Conservation (phyloP, 2,113 vertebrate species). For the Ophiodon elongatus region DNA sequence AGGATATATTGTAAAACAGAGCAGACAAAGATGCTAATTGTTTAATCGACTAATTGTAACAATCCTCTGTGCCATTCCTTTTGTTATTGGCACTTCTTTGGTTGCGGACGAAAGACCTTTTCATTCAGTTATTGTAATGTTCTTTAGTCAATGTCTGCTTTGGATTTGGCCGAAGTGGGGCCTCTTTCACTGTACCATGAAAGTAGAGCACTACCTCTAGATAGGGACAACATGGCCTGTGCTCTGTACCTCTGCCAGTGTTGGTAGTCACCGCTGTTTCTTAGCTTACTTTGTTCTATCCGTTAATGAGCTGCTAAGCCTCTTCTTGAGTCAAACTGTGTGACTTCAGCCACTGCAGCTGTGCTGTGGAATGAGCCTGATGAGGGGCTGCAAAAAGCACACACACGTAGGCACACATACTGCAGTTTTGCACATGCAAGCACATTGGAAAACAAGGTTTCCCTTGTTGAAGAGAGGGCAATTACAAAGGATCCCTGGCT, state of each 20-base stretch:
- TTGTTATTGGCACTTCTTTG: constrained; percentile 33
- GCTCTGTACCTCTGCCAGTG: constrained; percentile 40
- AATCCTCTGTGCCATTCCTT: background rate
- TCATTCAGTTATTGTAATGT: constrained; percentile 46
- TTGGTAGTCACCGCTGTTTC: constrained; percentile 49
- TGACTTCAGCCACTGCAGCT: constrained; percentile 75
- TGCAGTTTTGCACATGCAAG: constrained; percentile 62
- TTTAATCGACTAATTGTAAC: background rate
- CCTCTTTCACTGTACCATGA: constrained; percentile 27
- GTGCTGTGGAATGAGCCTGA: constrained; percentile 70
- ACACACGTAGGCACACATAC: background rate
- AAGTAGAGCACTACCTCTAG: background rate
- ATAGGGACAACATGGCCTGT: constrained; percentile 50
- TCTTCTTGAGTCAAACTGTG: constrained; percentile 63
- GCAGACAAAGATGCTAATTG: background rate
- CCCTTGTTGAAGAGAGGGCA: constrained; percentile 65
- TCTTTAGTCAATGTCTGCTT: constrained; percentile 6
- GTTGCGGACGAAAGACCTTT: constrained; percentile 37
- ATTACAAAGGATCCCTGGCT: constrained; percentile 57
- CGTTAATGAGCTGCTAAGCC: constrained; percentile 76
- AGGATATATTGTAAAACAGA: background rate
- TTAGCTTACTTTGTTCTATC: constrained; percentile 67
- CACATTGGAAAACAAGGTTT: constrained; percentile 72
- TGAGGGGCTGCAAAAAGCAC: constrained; percentile 51
- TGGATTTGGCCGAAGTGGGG: constrained; percentile 19